These are phyloP conservation scores for Anomalospiza imberbis DNA, from an alignment of 2,797 vertebrate species.

Conservation along the genomic window DNA sequence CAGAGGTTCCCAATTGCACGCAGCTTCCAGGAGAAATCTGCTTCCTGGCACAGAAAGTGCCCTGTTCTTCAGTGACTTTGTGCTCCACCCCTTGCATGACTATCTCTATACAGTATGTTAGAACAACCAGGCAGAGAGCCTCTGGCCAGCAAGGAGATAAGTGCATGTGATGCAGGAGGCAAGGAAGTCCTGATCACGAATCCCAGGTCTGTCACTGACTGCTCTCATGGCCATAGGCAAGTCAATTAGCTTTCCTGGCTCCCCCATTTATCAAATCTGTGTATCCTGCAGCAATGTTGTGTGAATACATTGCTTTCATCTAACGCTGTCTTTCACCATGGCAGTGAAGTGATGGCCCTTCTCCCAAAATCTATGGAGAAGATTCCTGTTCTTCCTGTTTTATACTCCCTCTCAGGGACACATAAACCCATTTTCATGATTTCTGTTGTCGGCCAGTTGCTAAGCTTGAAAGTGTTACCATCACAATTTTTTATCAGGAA, in stretches of 20 bases:
- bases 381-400: constrained; percentile 43
- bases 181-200: constrained; percentile 31
- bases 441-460: not conserved
- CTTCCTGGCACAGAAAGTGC: constrained; percentile 52
- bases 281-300: not conserved
- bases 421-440: not conserved
- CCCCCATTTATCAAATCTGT: not conserved
- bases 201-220: constrained; percentile 25
- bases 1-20: constrained; percentile 48
- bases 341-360: constrained; percentile 25
- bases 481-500: constrained; percentile 1
- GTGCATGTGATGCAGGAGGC: constrained; percentile 18
- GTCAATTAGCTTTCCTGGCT: not conserved
- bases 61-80: constrained; percentile 53
- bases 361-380: not conserved
- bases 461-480: not conserved
- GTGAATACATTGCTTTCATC: not conserved
- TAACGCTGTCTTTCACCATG: not conserved
- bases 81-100: constrained; percentile 64
- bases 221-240: not conserved
- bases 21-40: constrained; percentile 62
- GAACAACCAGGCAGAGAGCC: constrained; percentile 1
- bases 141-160: constrained; percentile 38
- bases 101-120: constrained; percentile 30
- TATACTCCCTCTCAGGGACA: constrained; percentile 65